Conservation (phyloP, 1,140 invertebrate species). For the Drosophila yakuba region DNA sequence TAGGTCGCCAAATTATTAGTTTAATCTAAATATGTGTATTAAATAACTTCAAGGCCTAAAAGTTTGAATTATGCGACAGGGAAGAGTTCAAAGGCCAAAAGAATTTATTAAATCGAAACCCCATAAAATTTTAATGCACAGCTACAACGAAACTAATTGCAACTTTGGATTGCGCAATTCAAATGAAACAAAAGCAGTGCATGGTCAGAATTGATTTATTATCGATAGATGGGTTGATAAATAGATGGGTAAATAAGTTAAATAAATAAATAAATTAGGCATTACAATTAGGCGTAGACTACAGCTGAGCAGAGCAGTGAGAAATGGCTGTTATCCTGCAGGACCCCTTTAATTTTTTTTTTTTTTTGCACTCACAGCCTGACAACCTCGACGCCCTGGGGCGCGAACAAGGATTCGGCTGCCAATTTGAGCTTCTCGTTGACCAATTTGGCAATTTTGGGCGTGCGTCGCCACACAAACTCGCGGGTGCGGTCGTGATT, state of each 20-base stretch:
- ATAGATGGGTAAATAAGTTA: slow-evolving; percentile 57
- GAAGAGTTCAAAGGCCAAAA: not conserved
- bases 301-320: slow-evolving; percentile 37
- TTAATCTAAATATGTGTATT: too few species aligned
- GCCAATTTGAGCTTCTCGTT: slow-evolving; percentile 91
- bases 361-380: slow-evolving; percentile 50
- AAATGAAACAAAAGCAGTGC: not conserved
- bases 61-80: too few species aligned
- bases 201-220: slow-evolving; percentile 54
- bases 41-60: too few species aligned
- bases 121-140: not conserved
- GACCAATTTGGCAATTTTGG: slow-evolving; percentile 92
- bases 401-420: slow-evolving; percentile 90
- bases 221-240: slow-evolving; percentile 38
- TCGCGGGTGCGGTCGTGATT: slow-evolving; percentile 93
- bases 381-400: slow-evolving; percentile 77
- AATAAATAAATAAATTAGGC: slow-evolving; percentile 77
- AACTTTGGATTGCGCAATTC: not conserved
- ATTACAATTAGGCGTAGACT: slow-evolving; percentile 64
- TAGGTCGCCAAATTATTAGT: not conserved
- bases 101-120: not conserved
- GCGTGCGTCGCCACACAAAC: slow-evolving; percentile 92
- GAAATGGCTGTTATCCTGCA: slow-evolving; percentile 17
- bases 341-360: not conserved
- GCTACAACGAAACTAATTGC: not conserved